These are phyloP conservation scores for Theristus sp. DNA, from an alignment of 2,888 invertebrate genomes.

Conservation along the genomic window DNA sequence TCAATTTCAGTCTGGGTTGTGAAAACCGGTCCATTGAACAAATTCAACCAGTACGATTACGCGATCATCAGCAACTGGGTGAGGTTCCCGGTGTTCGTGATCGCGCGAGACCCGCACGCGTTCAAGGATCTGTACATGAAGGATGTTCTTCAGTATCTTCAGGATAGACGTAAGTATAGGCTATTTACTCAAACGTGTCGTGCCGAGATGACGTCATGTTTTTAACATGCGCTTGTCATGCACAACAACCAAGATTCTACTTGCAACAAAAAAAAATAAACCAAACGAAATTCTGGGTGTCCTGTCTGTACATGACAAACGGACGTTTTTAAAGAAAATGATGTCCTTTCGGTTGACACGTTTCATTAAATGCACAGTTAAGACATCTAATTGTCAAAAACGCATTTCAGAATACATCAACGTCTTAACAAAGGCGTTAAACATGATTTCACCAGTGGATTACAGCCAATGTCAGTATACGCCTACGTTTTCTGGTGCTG, in stretches of 20 bases:
- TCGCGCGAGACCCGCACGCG: conserved; percentile 27
- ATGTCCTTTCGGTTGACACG: too few species aligned
- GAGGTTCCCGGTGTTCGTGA: conserved; percentile 28
- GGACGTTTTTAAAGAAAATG: too few species aligned
- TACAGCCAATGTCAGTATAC: conserved; percentile 30
- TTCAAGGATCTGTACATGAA: conserved; percentile 25
- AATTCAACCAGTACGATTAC: conserved; percentile 31
- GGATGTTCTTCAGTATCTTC: conserved; percentile 27
- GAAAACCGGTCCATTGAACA: conserved; percentile 29
- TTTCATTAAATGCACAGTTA: too few species aligned
- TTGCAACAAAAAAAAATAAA: too few species aligned
- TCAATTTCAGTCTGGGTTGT: conserved; percentile 30
- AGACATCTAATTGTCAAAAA: too few species aligned
- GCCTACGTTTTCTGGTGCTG: conserved; percentile 28
- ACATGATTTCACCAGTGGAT: conserved; percentile 30
- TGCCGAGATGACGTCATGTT: too few species aligned
- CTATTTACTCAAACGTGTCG: too few species aligned
- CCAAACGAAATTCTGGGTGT: too few species aligned
- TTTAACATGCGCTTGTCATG: too few species aligned
- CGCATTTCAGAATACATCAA: conserved; percentile 29
- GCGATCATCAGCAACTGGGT: conserved; percentile 25
- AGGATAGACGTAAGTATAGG: conserved; percentile 27
- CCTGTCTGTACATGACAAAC: too few species aligned
- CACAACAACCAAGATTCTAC: too few species aligned
- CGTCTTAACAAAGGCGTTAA: conserved; percentile 30